Evolutionary conservation across 2,888 invertebrate species (phyloP).

Genomic region (Polyommatus iphigenia): DNA sequence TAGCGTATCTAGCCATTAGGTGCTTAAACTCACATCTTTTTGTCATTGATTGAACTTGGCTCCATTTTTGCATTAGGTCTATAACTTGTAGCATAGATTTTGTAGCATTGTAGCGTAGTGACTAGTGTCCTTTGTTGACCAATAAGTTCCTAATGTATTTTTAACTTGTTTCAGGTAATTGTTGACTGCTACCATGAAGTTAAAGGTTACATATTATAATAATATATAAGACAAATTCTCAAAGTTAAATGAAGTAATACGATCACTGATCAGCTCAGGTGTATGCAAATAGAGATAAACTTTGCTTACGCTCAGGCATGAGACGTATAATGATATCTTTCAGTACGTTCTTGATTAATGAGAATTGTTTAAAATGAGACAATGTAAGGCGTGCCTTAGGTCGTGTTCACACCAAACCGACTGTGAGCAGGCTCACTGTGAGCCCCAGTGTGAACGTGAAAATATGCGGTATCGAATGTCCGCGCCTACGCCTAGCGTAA

Average conservation of each 20-base stretch:
- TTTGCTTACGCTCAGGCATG: not conserved
- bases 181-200: not conserved
- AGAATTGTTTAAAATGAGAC: not conserved
- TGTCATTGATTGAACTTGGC: no score
- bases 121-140: not conserved
- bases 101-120: no score
- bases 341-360: not conserved
- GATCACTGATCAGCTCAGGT: not conserved
- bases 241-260: not conserved
- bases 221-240: not conserved
- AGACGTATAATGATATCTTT: not conserved
- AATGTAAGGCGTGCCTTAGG: not conserved
- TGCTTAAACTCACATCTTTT: no score
- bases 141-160: not conserved
- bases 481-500: no score
- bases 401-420: no score
- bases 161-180: conserved; percentile 2
- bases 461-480: no score
- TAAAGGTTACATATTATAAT: no score
- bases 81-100: no score
- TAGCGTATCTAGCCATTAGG: no score
- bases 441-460: no score
- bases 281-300: not conserved
- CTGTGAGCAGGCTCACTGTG: no score
- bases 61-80: no score